Base-by-base conservation (phyloP, 2,113 vertebrate species). In the Columbina picui region DNA sequence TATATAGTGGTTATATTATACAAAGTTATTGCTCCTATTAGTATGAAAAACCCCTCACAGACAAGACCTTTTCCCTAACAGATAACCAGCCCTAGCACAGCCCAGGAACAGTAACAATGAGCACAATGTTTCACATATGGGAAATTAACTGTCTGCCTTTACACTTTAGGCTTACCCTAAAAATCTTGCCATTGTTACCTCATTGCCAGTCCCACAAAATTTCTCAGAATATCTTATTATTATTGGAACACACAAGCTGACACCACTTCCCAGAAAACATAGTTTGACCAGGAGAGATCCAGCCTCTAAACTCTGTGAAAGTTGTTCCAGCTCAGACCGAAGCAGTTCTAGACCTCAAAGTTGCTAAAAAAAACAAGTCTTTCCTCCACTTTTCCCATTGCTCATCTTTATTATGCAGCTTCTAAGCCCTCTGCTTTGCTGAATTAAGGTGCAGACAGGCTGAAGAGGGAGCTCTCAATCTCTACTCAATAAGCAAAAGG, bases 381-480 rank as follows among this genome's bases (percentile, higher is more conserved):
- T n/a, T 78, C 26, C 34, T 77, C 56, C 12, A 9, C 12, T 60
- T 83, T 32, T 68, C 34, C 30, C 38, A 36, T 2, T 61, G 55
- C 16, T 86, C 34, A 75, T 73, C 38, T 41, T 45, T 34, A 47
- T 19, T 43, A 78, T 21, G 18, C 87, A 87, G 45, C 32, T 75
- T 67, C 2, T 30, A 36, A 74, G 8, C 32, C 12, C 52, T 63
- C 23, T 67, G 63, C 59, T 47, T 84, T 29, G n/a, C 34, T 34
- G 86, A 91, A 87, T 49, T 50, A 47, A 93, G 56, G 69, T 41
- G 36, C 61, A 87, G 89, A 38, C 36, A 61, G 52, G 91, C 89
- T 94, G 69, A 96, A 95, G 90, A 95, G 83, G 89, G 83, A 97
- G 91, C 83, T 93, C 89, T 90, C 76, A 76, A 93, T 87, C 84